phyloP scores from a whole-genome alignment of 2,888 invertebrate species.

The Cloeon dipterum region DNA sequence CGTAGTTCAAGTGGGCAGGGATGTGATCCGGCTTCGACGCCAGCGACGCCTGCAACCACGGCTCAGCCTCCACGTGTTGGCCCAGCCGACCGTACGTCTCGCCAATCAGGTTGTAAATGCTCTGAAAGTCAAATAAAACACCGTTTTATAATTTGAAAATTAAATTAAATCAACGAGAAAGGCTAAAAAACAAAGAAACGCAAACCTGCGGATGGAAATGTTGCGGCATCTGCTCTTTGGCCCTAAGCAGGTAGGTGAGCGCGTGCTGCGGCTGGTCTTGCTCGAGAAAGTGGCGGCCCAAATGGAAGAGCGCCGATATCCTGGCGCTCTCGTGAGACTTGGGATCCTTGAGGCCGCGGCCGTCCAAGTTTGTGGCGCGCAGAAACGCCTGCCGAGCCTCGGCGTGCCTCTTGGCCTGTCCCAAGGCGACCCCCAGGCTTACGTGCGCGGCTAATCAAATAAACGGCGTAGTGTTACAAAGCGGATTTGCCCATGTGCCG shows the following conservation, averaged over 20 bases:
- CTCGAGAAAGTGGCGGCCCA: conserved; percentile 17
- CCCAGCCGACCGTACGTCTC: conserved; percentile 19
- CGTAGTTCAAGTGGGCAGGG: conserved; percentile 21
- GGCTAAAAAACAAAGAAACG: too few species aligned
- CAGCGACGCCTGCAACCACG: conserved; percentile 19
- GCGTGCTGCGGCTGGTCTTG: conserved; percentile 17
- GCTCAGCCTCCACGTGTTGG: conserved; percentile 17
- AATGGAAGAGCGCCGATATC: conserved; percentile 23
- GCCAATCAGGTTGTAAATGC: conserved; percentile 23
- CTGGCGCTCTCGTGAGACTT: conserved; percentile 22
- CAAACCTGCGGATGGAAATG: conserved; percentile 14
- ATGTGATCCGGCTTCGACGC: conserved; percentile 18
- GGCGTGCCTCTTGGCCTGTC: conserved; percentile 15
- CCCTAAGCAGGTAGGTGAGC: conserved; percentile 19
- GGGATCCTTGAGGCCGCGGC: conserved; percentile 23
- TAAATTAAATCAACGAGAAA: too few species aligned
- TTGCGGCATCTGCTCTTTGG: conserved; percentile 18
- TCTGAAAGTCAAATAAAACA: conserved; percentile 11
- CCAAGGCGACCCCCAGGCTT: conserved; percentile 22
- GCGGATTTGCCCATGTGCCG: too few species aligned
- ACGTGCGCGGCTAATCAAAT: conserved; percentile 22
- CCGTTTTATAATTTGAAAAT: neutral
- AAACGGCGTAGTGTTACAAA: neutral
- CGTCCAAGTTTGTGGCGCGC: conserved; percentile 21
- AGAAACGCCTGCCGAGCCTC: conserved; percentile 21